phyloP scores from a whole-genome alignment of 1,140 invertebrate genomes.

The Platorchestia sp. region DNA sequence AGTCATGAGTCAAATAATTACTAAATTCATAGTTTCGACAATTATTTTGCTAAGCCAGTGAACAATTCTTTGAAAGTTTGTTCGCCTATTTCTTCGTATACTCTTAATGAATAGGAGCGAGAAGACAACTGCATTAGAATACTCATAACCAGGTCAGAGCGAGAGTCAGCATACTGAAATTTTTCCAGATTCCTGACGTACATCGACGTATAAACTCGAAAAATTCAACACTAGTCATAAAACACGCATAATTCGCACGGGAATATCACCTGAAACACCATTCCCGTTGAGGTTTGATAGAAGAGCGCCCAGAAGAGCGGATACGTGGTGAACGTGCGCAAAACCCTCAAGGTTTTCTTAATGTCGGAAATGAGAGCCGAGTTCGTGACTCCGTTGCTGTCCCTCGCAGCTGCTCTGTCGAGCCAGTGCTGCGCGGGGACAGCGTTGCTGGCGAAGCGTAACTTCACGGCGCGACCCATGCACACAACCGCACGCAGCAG shows the following conservation, averaged over 20 bases:
- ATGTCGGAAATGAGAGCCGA: conserved; percentile 79
- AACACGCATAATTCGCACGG: not conserved
- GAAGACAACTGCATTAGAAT: too few species aligned
- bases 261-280: conserved; percentile 77
- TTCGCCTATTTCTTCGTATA: too few species aligned
- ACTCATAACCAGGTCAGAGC: too few species aligned
- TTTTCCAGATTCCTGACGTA: too few species aligned
- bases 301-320: conserved; percentile 92
- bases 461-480: conserved; percentile 56
- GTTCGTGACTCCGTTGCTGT: not conserved
- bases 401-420: conserved; percentile 76
- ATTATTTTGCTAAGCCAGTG: too few species aligned
- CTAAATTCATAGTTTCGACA: too few species aligned
- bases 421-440: conserved; percentile 78
- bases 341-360: conserved; percentile 79
- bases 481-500: conserved; percentile 56
- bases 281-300: conserved; percentile 93
- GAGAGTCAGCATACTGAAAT: too few species aligned
- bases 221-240: not conserved
- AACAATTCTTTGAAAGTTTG: too few species aligned
- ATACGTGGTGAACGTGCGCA: conserved; percentile 84
- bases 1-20: too few species aligned
- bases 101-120: too few species aligned
- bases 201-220: too few species aligned
- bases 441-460: not conserved